phyloP scores from a whole-genome alignment of 1,140 invertebrate genomes.

The Lepidurus couesii region DNA sequence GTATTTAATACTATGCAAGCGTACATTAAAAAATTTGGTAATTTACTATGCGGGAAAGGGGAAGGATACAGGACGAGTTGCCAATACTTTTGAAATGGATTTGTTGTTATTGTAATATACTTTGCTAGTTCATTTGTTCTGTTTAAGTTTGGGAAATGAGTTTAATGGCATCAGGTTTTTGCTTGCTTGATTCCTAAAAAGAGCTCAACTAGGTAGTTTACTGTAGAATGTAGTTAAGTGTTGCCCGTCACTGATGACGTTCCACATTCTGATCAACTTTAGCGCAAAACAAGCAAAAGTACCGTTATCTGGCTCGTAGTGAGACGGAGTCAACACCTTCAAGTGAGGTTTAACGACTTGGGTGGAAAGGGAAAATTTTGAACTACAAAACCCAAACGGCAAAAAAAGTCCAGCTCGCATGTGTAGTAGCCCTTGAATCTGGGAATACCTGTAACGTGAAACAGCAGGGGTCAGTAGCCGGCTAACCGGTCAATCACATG shows the following conservation, averaged over 20 bases:
- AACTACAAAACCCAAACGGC: background rate
- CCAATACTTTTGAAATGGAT: no score
- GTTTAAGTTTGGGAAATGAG: no score
- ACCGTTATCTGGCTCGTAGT: background rate
- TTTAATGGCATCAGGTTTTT: no score
- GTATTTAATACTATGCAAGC: no score
- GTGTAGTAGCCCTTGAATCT: background rate
- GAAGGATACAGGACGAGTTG: no score
- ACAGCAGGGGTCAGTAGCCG: background rate
- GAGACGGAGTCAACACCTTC: slow-evolving; percentile 13
- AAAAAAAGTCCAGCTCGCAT: background rate
- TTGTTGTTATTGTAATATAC: no score
- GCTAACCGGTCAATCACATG: slow-evolving; percentile 4
- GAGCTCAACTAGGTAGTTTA: no score
- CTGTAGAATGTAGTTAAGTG: no score
- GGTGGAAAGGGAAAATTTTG: background rate
- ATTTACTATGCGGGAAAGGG: no score
- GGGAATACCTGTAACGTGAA: slow-evolving; percentile 21
- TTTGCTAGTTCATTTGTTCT: no score
- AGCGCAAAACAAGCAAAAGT: background rate
- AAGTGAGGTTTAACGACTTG: background rate
- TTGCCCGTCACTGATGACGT: background rate
- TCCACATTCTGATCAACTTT: background rate
- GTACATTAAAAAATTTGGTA: no score
- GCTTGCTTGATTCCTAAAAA: no score